Conservation (phyloP, 2,113 vertebrate genomes). For the Muntiacus reevesi region DNA sequence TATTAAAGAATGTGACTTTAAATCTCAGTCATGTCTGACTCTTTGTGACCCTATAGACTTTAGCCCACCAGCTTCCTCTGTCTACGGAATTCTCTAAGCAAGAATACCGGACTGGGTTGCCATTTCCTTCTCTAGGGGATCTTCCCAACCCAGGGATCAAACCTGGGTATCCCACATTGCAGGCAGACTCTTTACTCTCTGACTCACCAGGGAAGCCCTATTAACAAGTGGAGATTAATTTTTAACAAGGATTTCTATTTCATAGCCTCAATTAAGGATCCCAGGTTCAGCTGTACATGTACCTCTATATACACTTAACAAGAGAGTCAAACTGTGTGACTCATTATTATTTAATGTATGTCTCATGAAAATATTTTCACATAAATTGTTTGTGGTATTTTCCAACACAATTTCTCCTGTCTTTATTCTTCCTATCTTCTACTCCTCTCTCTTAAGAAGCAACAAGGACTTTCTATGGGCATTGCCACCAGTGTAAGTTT, state of each 20-base stretch:
- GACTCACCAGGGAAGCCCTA: not conserved
- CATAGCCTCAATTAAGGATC: not conserved
- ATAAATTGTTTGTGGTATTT: not conserved
- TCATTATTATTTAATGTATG: not conserved
- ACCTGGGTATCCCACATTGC: not conserved
- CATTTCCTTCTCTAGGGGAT: not conserved
- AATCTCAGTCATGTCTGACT: not conserved
- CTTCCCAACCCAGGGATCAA: not conserved
- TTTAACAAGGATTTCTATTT: not conserved
- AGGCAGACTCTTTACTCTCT: not conserved
- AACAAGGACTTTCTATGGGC: not conserved
- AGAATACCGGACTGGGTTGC: not conserved
- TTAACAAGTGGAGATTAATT: not conserved
- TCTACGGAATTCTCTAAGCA: rapidly evolving
- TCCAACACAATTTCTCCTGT: not conserved
- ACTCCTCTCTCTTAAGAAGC: not conserved
- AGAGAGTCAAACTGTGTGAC: not conserved
- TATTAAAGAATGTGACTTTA: not conserved
- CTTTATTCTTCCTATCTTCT: not conserved
- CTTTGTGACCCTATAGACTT: not conserved
- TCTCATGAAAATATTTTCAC: not conserved
- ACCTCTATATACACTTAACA: not conserved
- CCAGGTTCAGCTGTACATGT: not conserved
- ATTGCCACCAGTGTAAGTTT: not conserved
- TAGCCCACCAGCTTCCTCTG: not conserved